Evolutionary conservation across 1,140 invertebrate genomes (phyloP).

Genomic region (Zaprionus capensis): DNA sequence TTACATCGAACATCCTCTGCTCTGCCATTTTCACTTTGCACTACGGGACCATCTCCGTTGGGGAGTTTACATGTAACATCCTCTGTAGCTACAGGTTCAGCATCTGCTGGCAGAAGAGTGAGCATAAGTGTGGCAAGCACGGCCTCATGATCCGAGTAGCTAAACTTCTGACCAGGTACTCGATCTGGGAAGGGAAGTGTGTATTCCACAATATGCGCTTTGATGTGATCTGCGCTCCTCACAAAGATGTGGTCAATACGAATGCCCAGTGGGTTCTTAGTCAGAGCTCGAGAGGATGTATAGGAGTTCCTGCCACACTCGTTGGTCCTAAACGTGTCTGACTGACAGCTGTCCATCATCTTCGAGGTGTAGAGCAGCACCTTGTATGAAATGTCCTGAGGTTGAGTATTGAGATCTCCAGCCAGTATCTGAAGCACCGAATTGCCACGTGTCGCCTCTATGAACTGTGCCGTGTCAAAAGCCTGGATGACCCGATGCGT

Average conservation of each 20-base stretch:
- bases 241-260: slow-evolving; percentile 97
- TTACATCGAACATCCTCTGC: slow-evolving; percentile 22
- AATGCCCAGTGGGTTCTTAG: slow-evolving; percentile 89
- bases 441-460: slow-evolving; percentile 91
- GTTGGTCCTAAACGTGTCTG: slow-evolving; percentile 88
- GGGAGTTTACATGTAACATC: slow-evolving; percentile 26
- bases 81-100: background rate
- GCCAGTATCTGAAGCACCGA: slow-evolving; percentile 94
- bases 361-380: slow-evolving; percentile 80
- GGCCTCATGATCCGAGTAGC: slow-evolving; percentile 97
- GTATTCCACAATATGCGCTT: slow-evolving; percentile 88
- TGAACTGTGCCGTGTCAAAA: slow-evolving; percentile 97
- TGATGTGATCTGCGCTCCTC: slow-evolving; percentile 77
- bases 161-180: slow-evolving; percentile 89
- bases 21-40: background rate
- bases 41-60: slow-evolving; percentile 4
- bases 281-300: slow-evolving; percentile 86
- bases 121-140: slow-evolving; percentile 87
- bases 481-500: slow-evolving; percentile 96
- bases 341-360: slow-evolving; percentile 85
- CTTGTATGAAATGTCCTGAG: slow-evolving; percentile 93
- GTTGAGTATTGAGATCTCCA: slow-evolving; percentile 97
- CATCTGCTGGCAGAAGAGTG: slow-evolving; percentile 22
- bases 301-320: slow-evolving; percentile 94
- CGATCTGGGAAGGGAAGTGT: slow-evolving; percentile 89